These are phyloP conservation scores for Callyntrura sp. DNA, from an alignment of 2,888 invertebrate species.

Conservation along the genomic window DNA sequence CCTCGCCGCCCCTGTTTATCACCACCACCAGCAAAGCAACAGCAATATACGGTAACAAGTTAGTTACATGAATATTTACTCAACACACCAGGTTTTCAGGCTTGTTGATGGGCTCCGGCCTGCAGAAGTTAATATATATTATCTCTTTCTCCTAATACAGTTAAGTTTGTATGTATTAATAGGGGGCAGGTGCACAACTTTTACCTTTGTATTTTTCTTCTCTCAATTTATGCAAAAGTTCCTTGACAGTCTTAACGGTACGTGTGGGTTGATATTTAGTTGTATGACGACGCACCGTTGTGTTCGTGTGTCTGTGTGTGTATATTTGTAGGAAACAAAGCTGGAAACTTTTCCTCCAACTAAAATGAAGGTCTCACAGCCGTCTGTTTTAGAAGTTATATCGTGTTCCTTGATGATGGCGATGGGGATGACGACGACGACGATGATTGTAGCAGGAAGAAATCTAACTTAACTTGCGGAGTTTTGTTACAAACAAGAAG, in stretches of 20 bases:
- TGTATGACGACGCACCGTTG: not conserved
- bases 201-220: not conserved
- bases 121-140: not conserved
- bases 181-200: conserved; percentile 17
- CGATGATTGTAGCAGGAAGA: too few relatives aligned
- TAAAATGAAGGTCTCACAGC: conserved; percentile 12
- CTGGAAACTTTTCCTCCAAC: not conserved
- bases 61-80: not conserved
- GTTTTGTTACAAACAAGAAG: not conserved
- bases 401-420: not conserved
- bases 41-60: conserved; percentile 6
- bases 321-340: too few relatives aligned
- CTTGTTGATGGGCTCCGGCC: too few relatives aligned
- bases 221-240: not conserved
- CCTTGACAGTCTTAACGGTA: not conserved
- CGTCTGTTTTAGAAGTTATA: conserved; percentile 13
- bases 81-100: too few relatives aligned
- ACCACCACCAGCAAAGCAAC: not conserved
- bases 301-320: not conserved
- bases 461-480: not conserved
- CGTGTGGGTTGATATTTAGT: not conserved
- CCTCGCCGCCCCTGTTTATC: too few relatives aligned
- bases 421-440: not conserved
- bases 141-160: not conserved
- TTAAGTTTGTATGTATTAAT: not conserved